Conservation (phyloP, 2,113 vertebrate genomes). For the Speoplatyrhinus poulsoni region DNA sequence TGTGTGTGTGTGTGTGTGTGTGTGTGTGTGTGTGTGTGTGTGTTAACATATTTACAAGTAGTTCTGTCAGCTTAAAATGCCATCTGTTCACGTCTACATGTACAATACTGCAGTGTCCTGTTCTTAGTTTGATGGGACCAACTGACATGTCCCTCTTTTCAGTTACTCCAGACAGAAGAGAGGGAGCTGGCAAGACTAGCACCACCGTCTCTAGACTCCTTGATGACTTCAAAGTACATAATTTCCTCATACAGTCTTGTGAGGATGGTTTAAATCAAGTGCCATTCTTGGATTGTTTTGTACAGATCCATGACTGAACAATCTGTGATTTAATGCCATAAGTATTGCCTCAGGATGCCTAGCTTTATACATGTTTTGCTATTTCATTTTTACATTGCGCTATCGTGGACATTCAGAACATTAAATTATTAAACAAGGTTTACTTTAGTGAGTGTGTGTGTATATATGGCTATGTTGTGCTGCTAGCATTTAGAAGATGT, state of each 20-base stretch:
- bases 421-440: conserved; percentile 40
- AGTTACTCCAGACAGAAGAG: conserved; percentile 60
- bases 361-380: conserved; percentile 1
- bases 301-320: neutral
- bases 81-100: no score
- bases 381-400: conserved; percentile 1
- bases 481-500: conserved; percentile 17
- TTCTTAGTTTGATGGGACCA: no score
- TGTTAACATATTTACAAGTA: neutral
- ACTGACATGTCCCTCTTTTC: neutral
- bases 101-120: no score
- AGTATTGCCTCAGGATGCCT: conserved; percentile 17
- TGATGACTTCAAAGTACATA: conserved; percentile 48
- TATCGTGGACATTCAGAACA: conserved; percentile 33
- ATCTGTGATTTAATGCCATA: conserved; percentile 11
- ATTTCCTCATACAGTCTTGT: conserved; percentile 59
- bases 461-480: neutral
- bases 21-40: neutral
- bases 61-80: no score
- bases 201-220: conserved; percentile 27
- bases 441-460: conserved; percentile 60
- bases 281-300: conserved; percentile 22
- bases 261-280: conserved; percentile 23
- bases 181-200: conserved; percentile 61
- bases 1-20: neutral